phyloP scores from a whole-genome alignment of 2,888 invertebrate genomes.

The Tinea pellionella region DNA sequence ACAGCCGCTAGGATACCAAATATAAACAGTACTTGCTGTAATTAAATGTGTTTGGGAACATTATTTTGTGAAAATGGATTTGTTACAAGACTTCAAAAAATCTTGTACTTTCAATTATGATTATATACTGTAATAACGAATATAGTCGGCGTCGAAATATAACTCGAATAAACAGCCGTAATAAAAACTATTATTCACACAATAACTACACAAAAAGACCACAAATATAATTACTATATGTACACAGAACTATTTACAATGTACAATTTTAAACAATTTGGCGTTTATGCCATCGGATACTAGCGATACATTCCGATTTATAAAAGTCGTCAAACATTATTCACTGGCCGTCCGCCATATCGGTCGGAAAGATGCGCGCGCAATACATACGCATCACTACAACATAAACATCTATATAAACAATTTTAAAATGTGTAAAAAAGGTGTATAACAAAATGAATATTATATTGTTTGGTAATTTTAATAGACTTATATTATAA shows the following conservation, averaged over 20 bases:
- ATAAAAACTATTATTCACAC: slow-evolving; percentile 70
- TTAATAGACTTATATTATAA: too few species aligned
- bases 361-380: slow-evolving; percentile 68
- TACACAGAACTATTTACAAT: slow-evolving; percentile 80
- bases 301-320: slow-evolving; percentile 72
- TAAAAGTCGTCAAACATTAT: slow-evolving; percentile 65
- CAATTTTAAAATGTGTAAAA: background rate
- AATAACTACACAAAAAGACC: slow-evolving; percentile 70
- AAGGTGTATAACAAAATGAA: background rate
- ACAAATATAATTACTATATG: slow-evolving; percentile 79
- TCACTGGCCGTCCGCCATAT: slow-evolving; percentile 67
- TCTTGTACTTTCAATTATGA: background rate
- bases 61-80: background rate
- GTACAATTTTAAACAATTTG: slow-evolving; percentile 74
- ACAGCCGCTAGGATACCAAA: slow-evolving; percentile 65
- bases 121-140: background rate
- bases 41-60: background rate
- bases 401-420: slow-evolving; percentile 49
- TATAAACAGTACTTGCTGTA: slow-evolving; percentile 2
- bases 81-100: background rate
- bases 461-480: too few species aligned
- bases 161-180: slow-evolving; percentile 71
- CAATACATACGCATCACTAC: slow-evolving; percentile 58
- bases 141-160: slow-evolving; percentile 72
- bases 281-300: slow-evolving; percentile 76